Percentiles rank a stretch among this genome's conserved stretches.
Conservation (phyloP, 2,113 vertebrate genomes). For the Microcebus ravelobensis region DNA sequence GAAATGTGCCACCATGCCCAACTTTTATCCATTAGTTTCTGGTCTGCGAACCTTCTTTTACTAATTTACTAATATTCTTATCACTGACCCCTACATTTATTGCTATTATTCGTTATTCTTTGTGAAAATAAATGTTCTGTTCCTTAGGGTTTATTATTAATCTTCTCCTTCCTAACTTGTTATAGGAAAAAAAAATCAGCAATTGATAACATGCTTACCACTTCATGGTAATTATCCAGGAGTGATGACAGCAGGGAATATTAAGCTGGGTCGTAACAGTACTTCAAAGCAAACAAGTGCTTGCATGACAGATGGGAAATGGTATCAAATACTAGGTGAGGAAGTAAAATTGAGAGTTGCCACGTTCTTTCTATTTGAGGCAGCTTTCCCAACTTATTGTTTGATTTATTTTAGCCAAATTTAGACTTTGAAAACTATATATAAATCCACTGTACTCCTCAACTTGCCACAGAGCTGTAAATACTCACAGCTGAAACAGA, state of each 20-base stretch:
- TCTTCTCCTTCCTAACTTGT: slow-evolving; percentile 56
- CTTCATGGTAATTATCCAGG: background rate
- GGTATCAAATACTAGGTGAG: background rate
- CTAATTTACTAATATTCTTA: background rate
- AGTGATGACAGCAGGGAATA: background rate
- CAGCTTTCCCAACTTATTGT: background rate
- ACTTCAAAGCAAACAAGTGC: background rate
- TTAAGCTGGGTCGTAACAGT: background rate
- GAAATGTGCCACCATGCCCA: background rate
- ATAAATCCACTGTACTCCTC: slow-evolving; percentile 15
- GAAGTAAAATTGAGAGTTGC: background rate
- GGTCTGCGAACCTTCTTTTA: background rate
- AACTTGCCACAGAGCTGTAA: background rate
- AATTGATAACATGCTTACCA: background rate
- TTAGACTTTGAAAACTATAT: background rate
- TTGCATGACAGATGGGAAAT: background rate
- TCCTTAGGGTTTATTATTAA: slow-evolving; percentile 27
- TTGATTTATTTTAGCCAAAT: background rate
- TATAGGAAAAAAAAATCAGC: background rate
- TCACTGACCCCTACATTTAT: background rate
- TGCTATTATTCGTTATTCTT: slow-evolving; percentile 17
- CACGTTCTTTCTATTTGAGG: slow-evolving; percentile 8
- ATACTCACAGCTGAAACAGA: background rate
- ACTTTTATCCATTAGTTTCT: background rate
- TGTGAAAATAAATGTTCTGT: slow-evolving; percentile 60